Evolutionary conservation across 2,113 vertebrate genomes (phyloP).

Genomic region (Oxygymnocypris stewartii): DNA sequence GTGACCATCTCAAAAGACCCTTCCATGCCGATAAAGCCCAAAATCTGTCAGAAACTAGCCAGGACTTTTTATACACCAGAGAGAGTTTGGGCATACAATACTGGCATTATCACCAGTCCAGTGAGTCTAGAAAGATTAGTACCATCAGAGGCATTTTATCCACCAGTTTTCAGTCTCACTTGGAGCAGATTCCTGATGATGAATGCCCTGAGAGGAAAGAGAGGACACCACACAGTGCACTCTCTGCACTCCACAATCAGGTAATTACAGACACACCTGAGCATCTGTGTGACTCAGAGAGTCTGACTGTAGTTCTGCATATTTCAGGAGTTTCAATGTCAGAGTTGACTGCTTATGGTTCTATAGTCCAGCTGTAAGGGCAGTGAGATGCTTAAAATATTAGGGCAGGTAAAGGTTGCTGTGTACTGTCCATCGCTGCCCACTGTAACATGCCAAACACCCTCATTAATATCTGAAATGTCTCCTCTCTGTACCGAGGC

Average conservation of each 20-base stretch:
- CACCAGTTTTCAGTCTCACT: slow-evolving; percentile 3
- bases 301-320: neutral
- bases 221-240: slow-evolving; percentile 1
- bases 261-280: slow-evolving; percentile 19
- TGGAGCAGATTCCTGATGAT: neutral
- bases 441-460: slow-evolving; percentile 20
- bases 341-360: neutral
- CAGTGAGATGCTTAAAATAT: neutral
- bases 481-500: too few species aligned
- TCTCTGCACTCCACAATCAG: slow-evolving; percentile 14
- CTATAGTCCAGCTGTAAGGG: neutral
- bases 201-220: neutral
- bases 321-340: slow-evolving; percentile 20
- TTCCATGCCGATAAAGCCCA: neutral
- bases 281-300: neutral
- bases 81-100: neutral
- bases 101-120: neutral
- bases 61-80: neutral
- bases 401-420: neutral
- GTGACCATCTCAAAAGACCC: neutral
- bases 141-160: slow-evolving; percentile 4
- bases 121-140: slow-evolving; percentile 2
- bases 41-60: slow-evolving; percentile 6
- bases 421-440: neutral
- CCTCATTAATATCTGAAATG: slow-evolving; percentile 30